phyloP scores from a whole-genome alignment of 2,888 invertebrate species.

The Microplitis deprimator region DNA sequence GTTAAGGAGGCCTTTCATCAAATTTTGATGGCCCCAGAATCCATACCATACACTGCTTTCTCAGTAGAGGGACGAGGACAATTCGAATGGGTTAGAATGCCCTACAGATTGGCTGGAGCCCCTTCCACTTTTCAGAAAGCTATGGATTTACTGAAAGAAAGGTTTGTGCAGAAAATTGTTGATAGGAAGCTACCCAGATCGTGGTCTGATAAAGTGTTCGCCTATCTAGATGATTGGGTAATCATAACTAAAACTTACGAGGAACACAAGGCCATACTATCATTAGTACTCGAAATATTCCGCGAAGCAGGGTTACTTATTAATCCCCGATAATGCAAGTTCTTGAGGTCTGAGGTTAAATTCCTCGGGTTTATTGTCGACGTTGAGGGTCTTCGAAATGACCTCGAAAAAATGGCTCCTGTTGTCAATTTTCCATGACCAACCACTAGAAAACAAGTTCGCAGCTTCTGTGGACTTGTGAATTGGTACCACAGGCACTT shows the following conservation, averaged over 20 bases:
- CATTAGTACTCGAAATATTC: no score
- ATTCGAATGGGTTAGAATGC: conserved; percentile 6
- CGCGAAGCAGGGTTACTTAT: no score
- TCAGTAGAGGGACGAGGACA: conserved; percentile 9
- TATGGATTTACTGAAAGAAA: conserved; percentile 14
- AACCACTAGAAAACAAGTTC: conserved; percentile 30
- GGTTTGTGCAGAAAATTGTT: neutral
- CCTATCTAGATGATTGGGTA: conserved; percentile 8
- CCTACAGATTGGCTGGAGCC: conserved; percentile 28
- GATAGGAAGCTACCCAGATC: neutral
- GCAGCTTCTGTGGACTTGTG: no score
- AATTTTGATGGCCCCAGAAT: conserved; percentile 27
- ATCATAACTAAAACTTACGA: conserved; percentile 26
- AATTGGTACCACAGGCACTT: no score
- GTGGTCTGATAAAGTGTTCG: neutral
- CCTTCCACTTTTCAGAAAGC: conserved; percentile 38
- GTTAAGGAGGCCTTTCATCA: conserved; percentile 29
- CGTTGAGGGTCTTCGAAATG: conserved; percentile 41
- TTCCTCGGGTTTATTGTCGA: conserved; percentile 9
- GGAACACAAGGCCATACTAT: no score
- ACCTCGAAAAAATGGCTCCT: conserved; percentile 44
- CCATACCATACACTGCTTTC: conserved; percentile 28
- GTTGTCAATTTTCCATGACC: conserved; percentile 38
- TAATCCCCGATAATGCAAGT: no score
- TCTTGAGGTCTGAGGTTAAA: no score